A percentile compares a stretch with the other conserved stretches of the same genome.
These are phyloP conservation scores for Caenorhabditis remanei DNA, from an alignment of 1,140 invertebrate genomes.

Conservation along the genomic window DNA sequence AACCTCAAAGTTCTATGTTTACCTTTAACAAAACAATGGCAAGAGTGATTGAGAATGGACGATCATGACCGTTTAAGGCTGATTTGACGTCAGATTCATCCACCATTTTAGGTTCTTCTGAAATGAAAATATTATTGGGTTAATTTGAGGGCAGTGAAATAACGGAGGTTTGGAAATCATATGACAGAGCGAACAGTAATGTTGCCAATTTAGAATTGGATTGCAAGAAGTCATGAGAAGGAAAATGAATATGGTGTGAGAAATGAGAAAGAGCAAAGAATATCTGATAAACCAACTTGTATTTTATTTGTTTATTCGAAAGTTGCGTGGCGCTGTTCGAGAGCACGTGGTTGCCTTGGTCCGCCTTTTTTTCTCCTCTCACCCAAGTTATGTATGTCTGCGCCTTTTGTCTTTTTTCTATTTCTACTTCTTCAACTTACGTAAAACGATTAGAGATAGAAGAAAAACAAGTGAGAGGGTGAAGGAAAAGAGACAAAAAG, in stretches of 20 bases:
- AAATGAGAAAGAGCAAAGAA: neutral
- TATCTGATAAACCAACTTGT: slow-evolving; percentile 42
- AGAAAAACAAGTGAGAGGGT: slow-evolving; percentile 29
- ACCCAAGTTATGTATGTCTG: slow-evolving; percentile 38
- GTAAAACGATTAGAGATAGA: slow-evolving; percentile 43
- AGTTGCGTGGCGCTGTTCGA: slow-evolving; percentile 16
- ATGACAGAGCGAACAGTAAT: neutral
- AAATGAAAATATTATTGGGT: neutral
- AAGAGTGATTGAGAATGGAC: slow-evolving; percentile 33
- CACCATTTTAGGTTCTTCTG: slow-evolving; percentile 41
- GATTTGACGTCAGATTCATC: slow-evolving; percentile 51
- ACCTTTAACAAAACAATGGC: slow-evolving; percentile 46
- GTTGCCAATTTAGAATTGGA: neutral
- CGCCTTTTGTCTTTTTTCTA: slow-evolving; percentile 31
- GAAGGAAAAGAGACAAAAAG: neutral
- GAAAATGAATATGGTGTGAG: neutral
- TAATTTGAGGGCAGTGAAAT: neutral
- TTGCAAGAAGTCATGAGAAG: neutral
- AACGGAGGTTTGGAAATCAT: neutral
- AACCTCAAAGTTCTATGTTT: slow-evolving; percentile 28
- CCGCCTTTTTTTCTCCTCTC: slow-evolving; percentile 30
- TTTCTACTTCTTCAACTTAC: slow-evolving; percentile 26
- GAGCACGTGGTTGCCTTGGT: slow-evolving; percentile 48
- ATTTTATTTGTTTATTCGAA: slow-evolving; percentile 41
- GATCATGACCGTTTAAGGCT: slow-evolving; percentile 45